Conservation (phyloP, 1,140 invertebrate species). For the Venustaconcha ellipsiformis region DNA sequence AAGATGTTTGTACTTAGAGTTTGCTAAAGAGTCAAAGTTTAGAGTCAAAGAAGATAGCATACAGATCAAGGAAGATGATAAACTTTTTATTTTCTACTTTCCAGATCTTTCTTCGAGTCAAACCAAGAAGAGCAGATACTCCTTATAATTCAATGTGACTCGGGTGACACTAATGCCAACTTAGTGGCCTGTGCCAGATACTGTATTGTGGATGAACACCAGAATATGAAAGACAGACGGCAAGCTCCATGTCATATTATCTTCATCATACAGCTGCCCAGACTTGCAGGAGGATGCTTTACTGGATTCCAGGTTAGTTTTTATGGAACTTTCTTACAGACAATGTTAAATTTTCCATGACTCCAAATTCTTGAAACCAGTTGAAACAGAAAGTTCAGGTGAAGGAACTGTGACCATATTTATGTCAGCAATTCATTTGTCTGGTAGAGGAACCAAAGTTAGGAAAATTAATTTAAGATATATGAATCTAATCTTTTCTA, state of each 20-base stretch:
- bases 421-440: no score
- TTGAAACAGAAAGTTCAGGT: no score
- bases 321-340: not conserved
- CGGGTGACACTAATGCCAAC: slow-evolving; percentile 43
- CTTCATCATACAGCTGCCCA: slow-evolving; percentile 55
- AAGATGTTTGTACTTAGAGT: no score
- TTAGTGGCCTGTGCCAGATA: slow-evolving; percentile 54
- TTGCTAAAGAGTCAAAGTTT: no score
- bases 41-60: no score
- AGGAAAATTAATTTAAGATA: no score
- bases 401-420: no score
- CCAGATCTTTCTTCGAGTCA: slow-evolving; percentile 36
- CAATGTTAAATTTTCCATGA: not conserved
- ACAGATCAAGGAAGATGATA: no score
- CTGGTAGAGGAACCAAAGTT: no score
- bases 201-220: slow-evolving; percentile 32
- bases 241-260: slow-evolving; percentile 34
- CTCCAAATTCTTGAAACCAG: no score
- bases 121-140: slow-evolving; percentile 31
- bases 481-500: no score
- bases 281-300: slow-evolving; percentile 48
- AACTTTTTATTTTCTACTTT: not conserved
- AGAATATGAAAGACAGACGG: slow-evolving; percentile 33
- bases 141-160: slow-evolving; percentile 58
- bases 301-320: slow-evolving; percentile 52